These are phyloP conservation scores for Pogonophryne albipinna DNA, from an alignment of 2,797 vertebrate species.

Conservation along the genomic window DNA sequence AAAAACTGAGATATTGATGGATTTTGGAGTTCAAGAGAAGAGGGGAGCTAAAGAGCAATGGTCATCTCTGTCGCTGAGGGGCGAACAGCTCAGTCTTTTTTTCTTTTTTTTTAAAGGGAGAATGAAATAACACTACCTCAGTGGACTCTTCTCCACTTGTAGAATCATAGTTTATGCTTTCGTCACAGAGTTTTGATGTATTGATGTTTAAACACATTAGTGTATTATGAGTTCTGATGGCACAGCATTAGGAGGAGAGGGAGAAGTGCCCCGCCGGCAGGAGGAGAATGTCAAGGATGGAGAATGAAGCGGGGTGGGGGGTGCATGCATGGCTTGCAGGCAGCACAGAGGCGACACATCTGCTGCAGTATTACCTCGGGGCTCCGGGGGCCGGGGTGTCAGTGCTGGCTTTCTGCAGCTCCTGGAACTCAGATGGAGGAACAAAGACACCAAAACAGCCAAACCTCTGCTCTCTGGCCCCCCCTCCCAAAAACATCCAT, in stretches of 20 bases:
- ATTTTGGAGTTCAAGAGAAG: slow-evolving; percentile 14
- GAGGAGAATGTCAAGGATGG: slow-evolving; percentile 28
- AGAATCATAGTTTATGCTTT: not conserved
- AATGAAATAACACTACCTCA: not conserved
- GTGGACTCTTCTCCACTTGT: no score
- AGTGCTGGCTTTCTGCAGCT: slow-evolving; percentile 68
- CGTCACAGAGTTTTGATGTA: not conserved
- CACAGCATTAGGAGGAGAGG: slow-evolving; percentile 60
- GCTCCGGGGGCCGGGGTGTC: slow-evolving; percentile 93
- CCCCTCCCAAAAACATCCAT: not conserved
- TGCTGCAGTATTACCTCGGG: slow-evolving; percentile 96
- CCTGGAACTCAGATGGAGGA: slow-evolving; percentile 68
- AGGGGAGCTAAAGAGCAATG: not conserved
- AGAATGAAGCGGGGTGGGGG: slow-evolving; percentile 44
- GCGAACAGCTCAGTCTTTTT: no score
- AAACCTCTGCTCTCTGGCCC: not conserved
- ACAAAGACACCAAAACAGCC: slow-evolving; percentile 48
- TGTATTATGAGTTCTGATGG: not conserved
- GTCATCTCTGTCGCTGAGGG: not conserved
- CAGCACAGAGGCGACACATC: slow-evolving; percentile 93
- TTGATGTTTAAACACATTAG: not conserved
- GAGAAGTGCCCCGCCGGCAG: slow-evolving; percentile 52
- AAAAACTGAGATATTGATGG: slow-evolving; percentile 27
- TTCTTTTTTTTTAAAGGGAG: not conserved
- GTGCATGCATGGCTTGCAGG: slow-evolving; percentile 91